Percentiles rank a stretch among this genome's conserved stretches.
Conservation (phyloP, 2,888 invertebrate genomes). For the Physocephala rufipes region DNA sequence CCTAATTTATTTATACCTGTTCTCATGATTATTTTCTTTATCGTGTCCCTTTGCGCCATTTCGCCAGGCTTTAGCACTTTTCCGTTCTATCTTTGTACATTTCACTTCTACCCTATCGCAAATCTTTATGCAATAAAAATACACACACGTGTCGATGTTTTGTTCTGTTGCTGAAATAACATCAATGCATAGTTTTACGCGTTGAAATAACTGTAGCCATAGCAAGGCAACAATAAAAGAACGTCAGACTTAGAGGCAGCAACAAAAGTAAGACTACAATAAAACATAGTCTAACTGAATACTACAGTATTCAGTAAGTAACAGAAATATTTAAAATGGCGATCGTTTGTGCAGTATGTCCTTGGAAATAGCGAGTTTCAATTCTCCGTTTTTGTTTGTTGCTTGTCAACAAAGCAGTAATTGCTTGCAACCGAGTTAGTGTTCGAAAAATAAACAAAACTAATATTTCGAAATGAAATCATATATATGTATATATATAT, state of each 20-base stretch:
- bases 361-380: too few relatives aligned
- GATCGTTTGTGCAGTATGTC: not conserved
- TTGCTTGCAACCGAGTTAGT: too few relatives aligned
- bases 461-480: too few relatives aligned
- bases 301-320: not conserved
- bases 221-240: slow-evolving; percentile 14
- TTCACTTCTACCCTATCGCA: not conserved
- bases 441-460: too few relatives aligned
- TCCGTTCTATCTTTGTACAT: not conserved
- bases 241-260: not conserved
- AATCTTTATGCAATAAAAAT: not conserved
- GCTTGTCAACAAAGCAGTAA: too few relatives aligned
- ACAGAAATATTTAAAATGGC: not conserved
- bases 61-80: not conserved
- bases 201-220: slow-evolving; percentile 27
- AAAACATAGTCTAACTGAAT: not conserved
- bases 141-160: not conserved
- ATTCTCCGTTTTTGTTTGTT: too few relatives aligned
- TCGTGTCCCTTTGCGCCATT: not conserved
- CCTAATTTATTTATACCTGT: not conserved
- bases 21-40: not conserved
- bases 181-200: slow-evolving; percentile 12
- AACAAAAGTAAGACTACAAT: slow-evolving; percentile 11
- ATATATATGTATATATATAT: too few relatives aligned
- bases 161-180: slow-evolving; percentile 22